Evolutionary conservation across 2,797 vertebrate genomes (phyloP), one percentile per base, ranked within the genome.

Genomic region (Bufotes viridis): DNA sequence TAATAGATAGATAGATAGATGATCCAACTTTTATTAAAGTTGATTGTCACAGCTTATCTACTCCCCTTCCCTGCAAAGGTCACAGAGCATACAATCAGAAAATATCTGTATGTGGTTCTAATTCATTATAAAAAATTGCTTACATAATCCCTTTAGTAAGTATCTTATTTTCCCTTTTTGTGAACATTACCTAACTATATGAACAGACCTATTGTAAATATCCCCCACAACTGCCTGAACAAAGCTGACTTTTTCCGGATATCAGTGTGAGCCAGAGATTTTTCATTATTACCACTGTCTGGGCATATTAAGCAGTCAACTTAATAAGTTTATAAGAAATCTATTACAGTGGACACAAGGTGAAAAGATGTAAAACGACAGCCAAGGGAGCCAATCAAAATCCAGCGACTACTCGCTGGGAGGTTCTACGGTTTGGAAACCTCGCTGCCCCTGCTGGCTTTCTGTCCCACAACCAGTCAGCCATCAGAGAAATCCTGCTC

Each of bases 251-350:
- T 76, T 13, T n/a, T n/a, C 42, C 74, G 53, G 74, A 53, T 53
- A 76, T 75, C 20, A 20, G 10, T 13, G 11, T 55, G 49, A 15
- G 14, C 11, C 49, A 15, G 75, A 2, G 14, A 78, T 78, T 55
- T n/a, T 78, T 78, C 61, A 61, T 63, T 53, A 85, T 78, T 78
- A 76, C 53, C 55, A 75, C 49, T 72, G 83, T 78, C 60, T 55
- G 57, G 18, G 69, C 55, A 79, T 29, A 69, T 79, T 79, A 65
- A 86, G 79, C 61, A 67, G 83, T 22, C 70, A 83, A 24, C 72
- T 85, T 63, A 78, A 78, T 78, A 61, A 29, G 3, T 65, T 65
- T 63, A 18, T 74, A 20, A n/a, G 29, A 85, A 85, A 75, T 61
- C 55, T 51, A 75, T 76, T 61, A 29, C 83, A 78, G 4, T 9